Base-by-base conservation (phyloP, 2,888 invertebrate genomes). In the Germaria angustata region DNA sequence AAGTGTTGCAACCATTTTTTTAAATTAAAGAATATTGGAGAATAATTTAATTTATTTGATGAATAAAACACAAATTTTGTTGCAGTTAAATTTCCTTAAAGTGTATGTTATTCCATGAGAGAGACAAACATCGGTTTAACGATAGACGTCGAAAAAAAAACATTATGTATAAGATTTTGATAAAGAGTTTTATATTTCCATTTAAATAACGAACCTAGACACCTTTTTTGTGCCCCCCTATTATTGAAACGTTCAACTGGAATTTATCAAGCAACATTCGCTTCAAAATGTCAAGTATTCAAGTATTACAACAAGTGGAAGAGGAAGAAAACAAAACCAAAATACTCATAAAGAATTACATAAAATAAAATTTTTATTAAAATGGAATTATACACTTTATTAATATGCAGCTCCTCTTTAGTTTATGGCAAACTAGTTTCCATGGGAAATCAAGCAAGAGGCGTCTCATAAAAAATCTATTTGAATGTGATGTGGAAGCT, bases 241-340 rank as follows among this genome's bases (percentile, higher is more conserved):
- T n/a, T 63, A 28, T 20, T 20, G 46, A 32, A 15, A 32, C 32
- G n/a, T 61, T 49, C 28, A 61, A 32, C 15, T 73, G 39, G 9
- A 73, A 32, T 51, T 2, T 24, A 15, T 53, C n/a, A n/a, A n/a
- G 24, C 28, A 53, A 46, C 51, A 69, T 69, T 69, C 44, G 55
- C 44, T 41, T 34, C 20, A 57, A 49, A 66, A 68, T 59, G 49
- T 39, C 55, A n/a, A n/a, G n/a, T n/a, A 76, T 76, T 76, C 75
- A 66, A 63, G 41, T 61, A 41, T 61, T 46, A 57, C 57, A 71
- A 34, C 46, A 71, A 57, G 71, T 20, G n/a, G 57, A 57, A 39
- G 57, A 49, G 49, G 11, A 66, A 36, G 11, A 66, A 36, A 51
- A 51, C 39, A 39, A 65, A 34, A 20, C 2, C 22, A 49, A 65